A percentile compares a stretch with the other conserved stretches of the same genome.
phyloP scores from a whole-genome alignment of 2,888 invertebrate species.

The Hanleya hanleyi region DNA sequence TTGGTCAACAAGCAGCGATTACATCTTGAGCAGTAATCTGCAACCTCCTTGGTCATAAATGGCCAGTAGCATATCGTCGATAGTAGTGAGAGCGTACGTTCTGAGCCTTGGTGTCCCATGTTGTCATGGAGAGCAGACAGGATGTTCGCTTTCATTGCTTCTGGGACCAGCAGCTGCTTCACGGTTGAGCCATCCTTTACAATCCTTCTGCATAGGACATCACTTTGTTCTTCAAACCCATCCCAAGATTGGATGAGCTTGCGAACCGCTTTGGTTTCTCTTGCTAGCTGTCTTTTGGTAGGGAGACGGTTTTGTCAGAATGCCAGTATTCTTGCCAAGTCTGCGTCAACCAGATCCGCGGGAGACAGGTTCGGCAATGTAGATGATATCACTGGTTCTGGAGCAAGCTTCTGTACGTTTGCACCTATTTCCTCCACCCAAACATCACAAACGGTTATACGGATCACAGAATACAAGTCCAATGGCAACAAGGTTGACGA shows the following conservation, averaged over 20 bases:
- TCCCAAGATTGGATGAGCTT: not conserved
- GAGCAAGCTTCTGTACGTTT: too few species aligned
- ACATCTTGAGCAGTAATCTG: conserved; percentile 27
- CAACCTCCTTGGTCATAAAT: conserved; percentile 22
- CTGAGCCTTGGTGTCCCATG: conserved; percentile 11
- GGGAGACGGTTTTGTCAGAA: too few species aligned
- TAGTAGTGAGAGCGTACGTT: conserved; percentile 31
- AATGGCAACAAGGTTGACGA: too few species aligned
- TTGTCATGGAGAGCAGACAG: conserved; percentile 30
- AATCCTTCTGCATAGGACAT: not conserved
- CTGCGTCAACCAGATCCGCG: too few species aligned
- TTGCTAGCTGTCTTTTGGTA: not conserved
- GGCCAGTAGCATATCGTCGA: conserved; percentile 35
- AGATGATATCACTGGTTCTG: too few species aligned
- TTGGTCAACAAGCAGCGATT: conserved; percentile 33
- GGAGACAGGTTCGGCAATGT: too few species aligned
- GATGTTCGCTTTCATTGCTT: not conserved
- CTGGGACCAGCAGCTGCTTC: not conserved
- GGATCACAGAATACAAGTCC: too few species aligned
- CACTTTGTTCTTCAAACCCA: not conserved
- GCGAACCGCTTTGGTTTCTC: not conserved
- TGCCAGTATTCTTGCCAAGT: too few species aligned
- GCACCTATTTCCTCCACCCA: too few species aligned
- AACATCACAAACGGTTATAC: too few species aligned
- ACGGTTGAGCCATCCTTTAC: not conserved